A percentile compares a stretch with the other conserved stretches of the same genome.
Conservation (phyloP, 2,113 vertebrate genomes). For the Nibea albiflora region DNA sequence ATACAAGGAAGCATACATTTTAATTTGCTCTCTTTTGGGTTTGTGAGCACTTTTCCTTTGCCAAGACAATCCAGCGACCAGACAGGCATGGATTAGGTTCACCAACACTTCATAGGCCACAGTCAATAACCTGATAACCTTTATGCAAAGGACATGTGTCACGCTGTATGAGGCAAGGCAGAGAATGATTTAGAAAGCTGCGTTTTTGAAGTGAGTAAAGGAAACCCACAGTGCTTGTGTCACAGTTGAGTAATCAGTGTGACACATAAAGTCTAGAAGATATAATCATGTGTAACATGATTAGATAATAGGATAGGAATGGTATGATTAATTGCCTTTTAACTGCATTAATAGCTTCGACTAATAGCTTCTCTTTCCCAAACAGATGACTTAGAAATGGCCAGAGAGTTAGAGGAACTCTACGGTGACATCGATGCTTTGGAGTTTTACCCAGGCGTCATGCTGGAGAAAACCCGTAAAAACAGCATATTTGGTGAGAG, state of each 20-base stretch:
- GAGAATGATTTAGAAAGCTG: no score
- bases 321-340: neutral
- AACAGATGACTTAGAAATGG: slow-evolving; percentile 88
- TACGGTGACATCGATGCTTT: slow-evolving; percentile 95
- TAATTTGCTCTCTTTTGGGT: no score
- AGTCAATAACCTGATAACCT: neutral
- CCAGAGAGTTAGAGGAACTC: slow-evolving; percentile 87
- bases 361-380: neutral
- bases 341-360: neutral
- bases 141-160: no score
- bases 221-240: neutral
- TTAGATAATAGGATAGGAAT: neutral
- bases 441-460: slow-evolving; percentile 90
- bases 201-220: neutral
- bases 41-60: neutral
- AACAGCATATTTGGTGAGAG: slow-evolving; percentile 93
- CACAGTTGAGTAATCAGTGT: neutral
- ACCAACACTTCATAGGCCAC: neutral
- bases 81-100: neutral
- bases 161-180: no score
- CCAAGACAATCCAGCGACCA: neutral
- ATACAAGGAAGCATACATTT: no score
- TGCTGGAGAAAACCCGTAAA: slow-evolving; percentile 89
- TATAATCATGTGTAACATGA: neutral
- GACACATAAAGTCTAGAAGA: no score